Evolutionary conservation across 2,113 vertebrate genomes (phyloP).

Genomic region (Amphiprion ocellaris): DNA sequence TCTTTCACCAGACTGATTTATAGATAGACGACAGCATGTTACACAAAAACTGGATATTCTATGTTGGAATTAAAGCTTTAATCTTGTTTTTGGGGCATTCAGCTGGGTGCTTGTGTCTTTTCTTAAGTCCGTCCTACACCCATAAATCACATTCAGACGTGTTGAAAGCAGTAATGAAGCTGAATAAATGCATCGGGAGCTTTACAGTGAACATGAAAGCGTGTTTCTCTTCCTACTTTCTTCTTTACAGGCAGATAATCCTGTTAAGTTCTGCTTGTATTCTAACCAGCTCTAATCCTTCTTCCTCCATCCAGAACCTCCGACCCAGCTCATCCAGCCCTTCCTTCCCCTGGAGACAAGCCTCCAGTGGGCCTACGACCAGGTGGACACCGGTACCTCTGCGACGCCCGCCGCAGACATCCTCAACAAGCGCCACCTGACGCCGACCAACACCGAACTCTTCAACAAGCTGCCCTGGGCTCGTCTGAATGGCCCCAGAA

Average conservation of each 20-base stretch:
- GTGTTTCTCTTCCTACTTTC: conserved; percentile 29
- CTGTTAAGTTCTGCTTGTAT: conserved; percentile 43
- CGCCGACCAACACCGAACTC: conserved; percentile 13
- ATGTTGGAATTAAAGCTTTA: conserved; percentile 36
- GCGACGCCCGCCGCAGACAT: not conserved
- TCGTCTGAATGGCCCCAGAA: conserved; percentile 36
- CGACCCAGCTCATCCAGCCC: conserved; percentile 42
- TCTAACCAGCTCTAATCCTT: conserved; percentile 37
- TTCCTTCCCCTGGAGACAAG: conserved; percentile 62
- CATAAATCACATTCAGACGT: conserved; percentile 47
- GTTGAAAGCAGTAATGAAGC: conserved; percentile 22
- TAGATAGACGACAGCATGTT: too few relatives aligned
- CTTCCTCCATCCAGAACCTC: conserved; percentile 57
- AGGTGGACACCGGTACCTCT: not conserved
- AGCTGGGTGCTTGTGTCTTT: conserved; percentile 36
- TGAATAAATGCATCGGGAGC: conserved; percentile 52
- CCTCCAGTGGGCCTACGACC: conserved; percentile 40
- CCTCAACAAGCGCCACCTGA: conserved; percentile 23
- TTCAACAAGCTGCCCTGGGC: conserved; percentile 61
- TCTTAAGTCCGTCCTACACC: conserved; percentile 47
- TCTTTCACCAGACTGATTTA: too few relatives aligned
- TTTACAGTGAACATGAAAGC: conserved; percentile 38
- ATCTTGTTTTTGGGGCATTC: conserved; percentile 46
- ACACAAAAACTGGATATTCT: conserved; percentile 15
- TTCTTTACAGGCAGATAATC: conserved; percentile 48